Evolutionary conservation across 1,140 invertebrate species (phyloP).

Genomic region (Sesamia nonagrioides): DNA sequence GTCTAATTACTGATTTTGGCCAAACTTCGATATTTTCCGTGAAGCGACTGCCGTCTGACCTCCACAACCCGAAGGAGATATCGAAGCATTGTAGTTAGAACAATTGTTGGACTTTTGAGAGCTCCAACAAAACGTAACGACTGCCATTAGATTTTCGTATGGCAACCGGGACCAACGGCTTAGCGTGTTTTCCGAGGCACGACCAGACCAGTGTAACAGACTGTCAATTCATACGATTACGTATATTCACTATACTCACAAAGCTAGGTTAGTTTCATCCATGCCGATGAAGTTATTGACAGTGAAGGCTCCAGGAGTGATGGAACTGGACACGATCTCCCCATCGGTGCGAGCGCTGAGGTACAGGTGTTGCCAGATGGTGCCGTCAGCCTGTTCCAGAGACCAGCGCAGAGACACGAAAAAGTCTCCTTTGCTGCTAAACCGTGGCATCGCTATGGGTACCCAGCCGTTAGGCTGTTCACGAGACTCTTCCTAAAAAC

Average conservation of each 20-base stretch:
- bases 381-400: constrained; percentile 66
- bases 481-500: constrained; percentile 75
- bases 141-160: too few relatives aligned
- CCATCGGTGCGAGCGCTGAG: constrained; percentile 77
- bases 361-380: constrained; percentile 82
- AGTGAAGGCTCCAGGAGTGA: constrained; percentile 83
- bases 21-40: too few relatives aligned
- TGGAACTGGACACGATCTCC: constrained; percentile 63
- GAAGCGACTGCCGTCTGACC: too few relatives aligned
- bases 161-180: too few relatives aligned
- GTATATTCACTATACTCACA: constrained; percentile 70
- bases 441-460: constrained; percentile 75
- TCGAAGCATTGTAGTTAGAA: too few relatives aligned
- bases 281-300: constrained; percentile 83
- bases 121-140: too few relatives aligned
- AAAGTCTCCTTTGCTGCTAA: constrained; percentile 73
- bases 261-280: constrained; percentile 72
- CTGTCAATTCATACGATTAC: too few relatives aligned
- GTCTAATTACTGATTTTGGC: too few relatives aligned
- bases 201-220: too few relatives aligned
- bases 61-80: too few relatives aligned
- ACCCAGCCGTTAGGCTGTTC: constrained; percentile 82
- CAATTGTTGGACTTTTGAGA: too few relatives aligned
- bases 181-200: too few relatives aligned
- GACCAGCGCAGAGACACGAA: constrained; percentile 79